Evolutionary conservation across 2,888 invertebrate genomes (phyloP).

Genomic region (Phalera bucephala): DNA sequence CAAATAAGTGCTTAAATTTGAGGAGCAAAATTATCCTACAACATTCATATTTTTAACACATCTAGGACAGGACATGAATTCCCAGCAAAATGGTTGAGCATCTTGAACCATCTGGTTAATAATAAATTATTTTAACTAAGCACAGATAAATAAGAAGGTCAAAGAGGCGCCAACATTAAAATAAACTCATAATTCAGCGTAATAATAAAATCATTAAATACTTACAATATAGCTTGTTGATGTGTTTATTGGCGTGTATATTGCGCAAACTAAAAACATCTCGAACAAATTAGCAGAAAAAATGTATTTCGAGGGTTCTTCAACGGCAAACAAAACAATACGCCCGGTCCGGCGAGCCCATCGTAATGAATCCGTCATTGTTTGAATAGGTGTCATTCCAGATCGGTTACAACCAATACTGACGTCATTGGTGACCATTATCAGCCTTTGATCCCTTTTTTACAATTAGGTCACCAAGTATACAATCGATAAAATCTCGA

Average conservation of each 20-base stretch:
- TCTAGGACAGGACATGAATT: no score
- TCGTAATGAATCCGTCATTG: conserved; percentile 37
- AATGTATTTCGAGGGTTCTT: conserved; percentile 11
- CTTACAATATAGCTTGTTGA: not conserved
- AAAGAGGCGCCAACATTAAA: conserved; percentile 12
- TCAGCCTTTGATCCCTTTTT: conserved; percentile 15
- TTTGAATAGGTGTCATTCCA: conserved; percentile 41
- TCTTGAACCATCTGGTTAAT: no score
- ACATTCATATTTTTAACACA: no score
- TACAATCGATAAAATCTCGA: conserved; percentile 6
- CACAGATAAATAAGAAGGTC: no score
- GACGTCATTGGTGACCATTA: conserved; percentile 37
- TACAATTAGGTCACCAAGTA: conserved; percentile 17
- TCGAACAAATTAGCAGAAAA: conserved; percentile 14
- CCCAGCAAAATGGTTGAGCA: no score
- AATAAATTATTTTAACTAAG: no score
- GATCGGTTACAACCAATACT: conserved; percentile 36
- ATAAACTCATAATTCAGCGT: conserved; percentile 13
- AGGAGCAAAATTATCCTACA: no score
- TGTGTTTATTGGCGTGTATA: conserved; percentile 2
- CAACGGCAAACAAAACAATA: conserved; percentile 21
- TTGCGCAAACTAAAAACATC: conserved; percentile 11
- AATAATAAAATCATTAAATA: conserved; percentile 8
- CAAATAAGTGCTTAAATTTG: no score
- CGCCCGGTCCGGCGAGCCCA: conserved; percentile 29